Conservation (phyloP, 2,797 vertebrate genomes). For the Poecile montanus region DNA sequence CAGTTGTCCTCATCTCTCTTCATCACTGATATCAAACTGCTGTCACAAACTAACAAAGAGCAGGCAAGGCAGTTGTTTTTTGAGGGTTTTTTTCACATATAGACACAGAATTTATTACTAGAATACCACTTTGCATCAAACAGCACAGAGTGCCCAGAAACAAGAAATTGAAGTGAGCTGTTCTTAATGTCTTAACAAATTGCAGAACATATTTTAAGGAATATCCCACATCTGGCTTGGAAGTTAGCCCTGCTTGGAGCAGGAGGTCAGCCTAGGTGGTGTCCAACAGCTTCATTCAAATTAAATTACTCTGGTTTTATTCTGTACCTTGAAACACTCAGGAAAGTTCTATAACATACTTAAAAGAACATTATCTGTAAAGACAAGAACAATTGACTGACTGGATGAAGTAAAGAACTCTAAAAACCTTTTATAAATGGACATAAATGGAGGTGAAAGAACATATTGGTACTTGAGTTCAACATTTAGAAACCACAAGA, state of each 20-base stretch:
- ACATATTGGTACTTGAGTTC: background rate
- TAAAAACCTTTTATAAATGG: background rate
- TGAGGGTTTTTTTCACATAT: background rate
- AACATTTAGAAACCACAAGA: background rate
- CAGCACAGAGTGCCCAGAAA: background rate
- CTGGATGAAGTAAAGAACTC: background rate
- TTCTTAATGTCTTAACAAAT: background rate
- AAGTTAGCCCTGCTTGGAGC: background rate
- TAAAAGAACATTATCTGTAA: background rate
- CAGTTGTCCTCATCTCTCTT: too few species aligned
- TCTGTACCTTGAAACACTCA: background rate
- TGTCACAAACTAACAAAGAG: background rate
- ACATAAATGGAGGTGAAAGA: background rate
- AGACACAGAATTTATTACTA: background rate
- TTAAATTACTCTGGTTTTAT: background rate
- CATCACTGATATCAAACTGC: background rate
- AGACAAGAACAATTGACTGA: background rate
- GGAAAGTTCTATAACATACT: background rate
- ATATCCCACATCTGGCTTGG: background rate
- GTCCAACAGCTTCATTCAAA: background rate
- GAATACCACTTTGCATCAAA: background rate
- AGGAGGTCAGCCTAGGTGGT: background rate
- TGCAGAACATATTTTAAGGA: background rate
- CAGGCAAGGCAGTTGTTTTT: background rate
- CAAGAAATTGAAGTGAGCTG: background rate